These are phyloP conservation scores for Lordiphosa mommai DNA, from an alignment of 1,140 invertebrate species.

Conservation along the genomic window DNA sequence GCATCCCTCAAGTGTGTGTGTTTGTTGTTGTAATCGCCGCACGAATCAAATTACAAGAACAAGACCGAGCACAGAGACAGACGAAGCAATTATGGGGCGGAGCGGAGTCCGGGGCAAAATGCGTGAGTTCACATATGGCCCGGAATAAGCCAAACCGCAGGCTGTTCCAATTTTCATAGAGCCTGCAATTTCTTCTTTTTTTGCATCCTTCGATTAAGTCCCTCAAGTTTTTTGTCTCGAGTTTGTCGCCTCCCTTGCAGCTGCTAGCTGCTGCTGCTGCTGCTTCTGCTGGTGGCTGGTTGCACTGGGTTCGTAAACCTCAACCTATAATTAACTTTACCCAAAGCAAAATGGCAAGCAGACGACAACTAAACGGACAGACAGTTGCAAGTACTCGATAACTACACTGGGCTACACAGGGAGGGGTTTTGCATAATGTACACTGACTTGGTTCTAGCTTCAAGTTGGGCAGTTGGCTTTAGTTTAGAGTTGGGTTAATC, in stretches of 20 bases:
- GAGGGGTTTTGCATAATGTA: too few species aligned
- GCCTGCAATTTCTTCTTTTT: constrained; percentile 32
- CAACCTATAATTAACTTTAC: constrained; percentile 75
- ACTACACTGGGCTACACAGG: too few species aligned
- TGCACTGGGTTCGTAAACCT: constrained; percentile 68
- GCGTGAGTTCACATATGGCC: constrained; percentile 19
- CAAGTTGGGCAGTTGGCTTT: too few species aligned
- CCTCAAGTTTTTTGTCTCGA: not conserved
- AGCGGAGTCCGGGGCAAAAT: too few species aligned
- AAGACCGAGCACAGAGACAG: constrained; percentile 15
- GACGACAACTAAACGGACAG: constrained; percentile 42
- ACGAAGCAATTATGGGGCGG: constrained; percentile 29
- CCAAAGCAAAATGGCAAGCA: constrained; percentile 44
- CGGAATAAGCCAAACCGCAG: constrained; percentile 35
- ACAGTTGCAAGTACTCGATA: constrained; percentile 1
- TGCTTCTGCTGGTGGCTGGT: constrained; percentile 3
- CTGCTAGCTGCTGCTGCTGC: constrained; percentile 21
- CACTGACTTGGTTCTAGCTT: too few species aligned
- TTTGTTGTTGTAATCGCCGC: constrained; percentile 20
- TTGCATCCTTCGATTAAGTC: not conserved
- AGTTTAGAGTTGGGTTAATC: too few species aligned
- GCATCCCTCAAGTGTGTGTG: constrained; percentile 57
- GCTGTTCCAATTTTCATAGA: constrained; percentile 62
- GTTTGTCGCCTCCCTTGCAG: not conserved
- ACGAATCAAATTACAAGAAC: constrained; percentile 45